Evolutionary conservation across 2,113 vertebrate genomes (phyloP).

Genomic region (Etheostoma spectabile): DNA sequence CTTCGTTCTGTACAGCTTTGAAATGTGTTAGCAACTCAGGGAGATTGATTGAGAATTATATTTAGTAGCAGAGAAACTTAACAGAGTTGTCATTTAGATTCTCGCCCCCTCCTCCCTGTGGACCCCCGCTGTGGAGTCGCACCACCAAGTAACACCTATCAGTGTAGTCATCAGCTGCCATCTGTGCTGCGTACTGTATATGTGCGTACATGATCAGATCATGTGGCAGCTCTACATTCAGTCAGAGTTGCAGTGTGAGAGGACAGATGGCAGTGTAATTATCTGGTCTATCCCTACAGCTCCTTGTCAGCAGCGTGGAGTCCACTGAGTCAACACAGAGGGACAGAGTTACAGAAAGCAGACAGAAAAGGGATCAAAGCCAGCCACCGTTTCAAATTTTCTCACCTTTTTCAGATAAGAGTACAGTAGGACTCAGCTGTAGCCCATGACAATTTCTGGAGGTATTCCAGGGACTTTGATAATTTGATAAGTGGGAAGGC

Average conservation of each 20-base stretch:
- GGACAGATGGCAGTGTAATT: slow-evolving; percentile 79
- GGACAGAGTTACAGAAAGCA: slow-evolving; percentile 16
- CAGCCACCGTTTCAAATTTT: slow-evolving; percentile 9
- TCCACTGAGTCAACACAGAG: slow-evolving; percentile 23
- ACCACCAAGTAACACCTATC: slow-evolving; percentile 62
- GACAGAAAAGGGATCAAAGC: slow-evolving; percentile 4
- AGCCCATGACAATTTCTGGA: not conserved
- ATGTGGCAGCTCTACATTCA: slow-evolving; percentile 66
- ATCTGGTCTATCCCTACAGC: slow-evolving; percentile 47
- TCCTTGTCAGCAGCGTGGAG: slow-evolving; percentile 40
- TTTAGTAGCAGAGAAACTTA: slow-evolving; percentile 11
- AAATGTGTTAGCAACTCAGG: not conserved
- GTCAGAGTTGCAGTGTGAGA: slow-evolving; percentile 58
- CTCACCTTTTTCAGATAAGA: slow-evolving; percentile 26
- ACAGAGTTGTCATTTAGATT: not conserved
- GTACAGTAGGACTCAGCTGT: slow-evolving; percentile 36
- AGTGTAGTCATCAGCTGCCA: slow-evolving; percentile 69
- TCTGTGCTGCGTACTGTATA: slow-evolving; percentile 66
- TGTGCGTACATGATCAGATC: slow-evolving; percentile 53
- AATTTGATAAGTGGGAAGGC: not conserved
- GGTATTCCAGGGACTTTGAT: not conserved
- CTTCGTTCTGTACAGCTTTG: not conserved
- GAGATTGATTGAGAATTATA: not conserved
- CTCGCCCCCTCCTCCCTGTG: not conserved
- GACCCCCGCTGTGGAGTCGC: slow-evolving; percentile 15